Conservation (phyloP, 1,140 invertebrate species). For the Drosophila truncata region DNA sequence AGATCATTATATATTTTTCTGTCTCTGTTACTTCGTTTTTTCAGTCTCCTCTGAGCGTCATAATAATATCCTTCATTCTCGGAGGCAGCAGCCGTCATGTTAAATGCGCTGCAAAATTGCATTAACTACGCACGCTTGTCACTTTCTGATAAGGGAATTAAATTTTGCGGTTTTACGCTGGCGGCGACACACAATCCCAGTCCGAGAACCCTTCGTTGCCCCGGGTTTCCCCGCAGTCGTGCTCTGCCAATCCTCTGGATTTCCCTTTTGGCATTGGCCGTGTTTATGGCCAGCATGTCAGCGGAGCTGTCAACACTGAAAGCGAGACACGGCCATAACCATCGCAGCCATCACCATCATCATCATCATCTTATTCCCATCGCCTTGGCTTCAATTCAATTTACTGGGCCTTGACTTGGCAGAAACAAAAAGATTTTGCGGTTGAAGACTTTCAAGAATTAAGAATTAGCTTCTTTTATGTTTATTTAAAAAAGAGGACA, state of each 20-base stretch:
- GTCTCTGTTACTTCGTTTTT: neutral
- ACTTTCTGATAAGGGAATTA: slow-evolving; percentile 85
- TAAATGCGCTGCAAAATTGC: slow-evolving; percentile 85
- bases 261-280: slow-evolving; percentile 54
- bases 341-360: neutral
- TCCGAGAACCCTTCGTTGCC: slow-evolving; percentile 10
- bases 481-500: neutral
- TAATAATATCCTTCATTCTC: slow-evolving; percentile 12
- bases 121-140: slow-evolving; percentile 85
- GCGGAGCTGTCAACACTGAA: slow-evolving; percentile 71
- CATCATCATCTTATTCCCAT: slow-evolving; percentile 13
- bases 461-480: neutral
- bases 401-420: slow-evolving; percentile 28
- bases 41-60: neutral
- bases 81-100: slow-evolving; percentile 66
- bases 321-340: slow-evolving; percentile 66
- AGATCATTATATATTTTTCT: neutral
- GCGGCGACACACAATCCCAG: slow-evolving; percentile 43
- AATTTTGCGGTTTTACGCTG: slow-evolving; percentile 84
- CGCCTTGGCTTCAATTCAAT: slow-evolving; percentile 31
- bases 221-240: neutral
- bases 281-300: slow-evolving; percentile 73
- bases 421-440: slow-evolving; percentile 30
- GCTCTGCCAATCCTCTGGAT: slow-evolving; percentile 15
- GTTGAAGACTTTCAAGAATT: neutral